Evolutionary conservation across 1,140 invertebrate species (phyloP).

Genomic region (Holotrichia oblita): DNA sequence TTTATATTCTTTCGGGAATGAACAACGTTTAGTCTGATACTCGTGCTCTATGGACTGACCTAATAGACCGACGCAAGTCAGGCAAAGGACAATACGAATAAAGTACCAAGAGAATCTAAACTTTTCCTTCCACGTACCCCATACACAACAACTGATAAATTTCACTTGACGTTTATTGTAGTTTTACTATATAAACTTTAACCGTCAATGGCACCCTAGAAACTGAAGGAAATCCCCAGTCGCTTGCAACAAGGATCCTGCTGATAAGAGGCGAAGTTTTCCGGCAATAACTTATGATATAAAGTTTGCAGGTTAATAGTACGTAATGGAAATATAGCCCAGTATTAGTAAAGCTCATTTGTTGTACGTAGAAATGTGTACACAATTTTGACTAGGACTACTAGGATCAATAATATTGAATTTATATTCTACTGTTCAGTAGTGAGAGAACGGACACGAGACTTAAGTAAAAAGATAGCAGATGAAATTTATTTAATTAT

Average conservation of each 20-base stretch:
- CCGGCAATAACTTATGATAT: constrained; percentile 36
- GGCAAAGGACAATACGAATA: background rate
- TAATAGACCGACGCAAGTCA: background rate
- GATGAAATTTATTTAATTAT: too few species aligned
- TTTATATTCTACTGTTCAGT: background rate
- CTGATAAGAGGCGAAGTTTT: constrained; percentile 27
- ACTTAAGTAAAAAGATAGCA: too few species aligned
- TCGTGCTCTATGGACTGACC: background rate
- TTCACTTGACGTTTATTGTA: constrained; percentile 31
- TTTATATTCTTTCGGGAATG: too few species aligned
- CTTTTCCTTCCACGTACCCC: background rate
- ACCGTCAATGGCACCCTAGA: constrained; percentile 27
- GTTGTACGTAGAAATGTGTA: background rate
- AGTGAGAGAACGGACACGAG: too few species aligned
- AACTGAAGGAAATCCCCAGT: constrained; percentile 31
- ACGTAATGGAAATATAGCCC: constrained; percentile 12
- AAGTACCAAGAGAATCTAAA: background rate
- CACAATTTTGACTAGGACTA: background rate
- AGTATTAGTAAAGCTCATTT: background rate
- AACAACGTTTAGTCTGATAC: background rate
- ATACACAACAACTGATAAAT: constrained; percentile 10
- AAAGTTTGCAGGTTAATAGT: constrained; percentile 28
- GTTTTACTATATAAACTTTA: constrained; percentile 38
- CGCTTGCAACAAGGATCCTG: background rate
- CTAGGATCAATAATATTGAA: background rate